Conservation (phyloP, 2,797 vertebrate species). For the Phoebastria nigripes region DNA sequence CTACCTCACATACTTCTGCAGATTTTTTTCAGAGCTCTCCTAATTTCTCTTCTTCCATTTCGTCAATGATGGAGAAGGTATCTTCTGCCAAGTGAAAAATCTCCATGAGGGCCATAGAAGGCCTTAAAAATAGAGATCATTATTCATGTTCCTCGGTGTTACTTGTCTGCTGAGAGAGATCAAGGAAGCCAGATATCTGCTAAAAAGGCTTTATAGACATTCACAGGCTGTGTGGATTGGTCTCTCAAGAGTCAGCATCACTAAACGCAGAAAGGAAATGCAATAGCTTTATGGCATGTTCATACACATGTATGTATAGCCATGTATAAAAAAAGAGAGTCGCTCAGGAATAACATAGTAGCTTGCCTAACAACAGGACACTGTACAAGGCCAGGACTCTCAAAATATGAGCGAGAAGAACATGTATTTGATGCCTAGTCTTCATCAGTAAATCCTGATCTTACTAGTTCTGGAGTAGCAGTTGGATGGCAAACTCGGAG, state of each 20-base stretch:
- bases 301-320: not conserved
- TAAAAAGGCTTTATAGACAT: not conserved
- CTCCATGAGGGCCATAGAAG: not conserved
- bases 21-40: not conserved
- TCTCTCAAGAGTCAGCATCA: not conserved
- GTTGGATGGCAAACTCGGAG: not conserved
- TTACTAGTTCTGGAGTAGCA: not conserved
- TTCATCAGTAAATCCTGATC: not conserved
- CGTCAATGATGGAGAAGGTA: not conserved
- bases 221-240: not conserved
- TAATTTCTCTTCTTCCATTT: not conserved
- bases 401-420: not conserved
- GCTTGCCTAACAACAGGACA: not conserved
- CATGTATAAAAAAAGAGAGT: not conserved
- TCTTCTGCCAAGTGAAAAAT: not conserved
- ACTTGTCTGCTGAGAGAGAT: not conserved
- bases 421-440: not conserved
- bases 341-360: not conserved
- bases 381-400: not conserved
- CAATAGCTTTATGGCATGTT: not conserved
- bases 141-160: not conserved
- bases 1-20: not conserved
- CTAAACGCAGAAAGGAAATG: not conserved
- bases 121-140: not conserved
- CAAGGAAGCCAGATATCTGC: not conserved